Base-by-base conservation (phyloP, 2,888 invertebrate species). In the Margaritifera margaritifera region DNA sequence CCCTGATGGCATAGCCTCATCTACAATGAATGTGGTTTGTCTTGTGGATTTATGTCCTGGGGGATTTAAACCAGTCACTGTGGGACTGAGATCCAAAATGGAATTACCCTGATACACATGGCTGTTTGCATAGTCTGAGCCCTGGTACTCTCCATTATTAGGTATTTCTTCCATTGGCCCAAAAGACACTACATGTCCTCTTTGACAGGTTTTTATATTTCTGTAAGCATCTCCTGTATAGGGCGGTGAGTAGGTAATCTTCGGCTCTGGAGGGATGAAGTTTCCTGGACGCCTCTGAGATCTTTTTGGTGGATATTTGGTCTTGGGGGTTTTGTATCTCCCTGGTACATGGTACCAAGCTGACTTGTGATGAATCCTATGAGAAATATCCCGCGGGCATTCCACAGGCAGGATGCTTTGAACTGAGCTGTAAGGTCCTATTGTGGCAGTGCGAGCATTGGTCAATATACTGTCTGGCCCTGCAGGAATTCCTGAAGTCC, bases 271-370 rank as follows among this genome's bases (percentile, higher is more conserved):
- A 2, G 72, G 64, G 20, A 78, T 66, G 15, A 76, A 66, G 27
- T 74, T 75, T 68, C 76, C 75, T 52, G 64, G 62, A 31, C 80
- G 74, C 66, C 69, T 76, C 69, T 86, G 86, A 15, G 80, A 78
- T 18, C 86, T 69, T 66, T 85, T 85, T 18, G 84, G 77, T 20
- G 85, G 79, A 42, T 72, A 64, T 24, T 79, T 75, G 55, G 79
- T 72, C 1, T 81, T 71, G 4, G 62, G 54, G 0, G 87, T 88
- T 42, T 76, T 64, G 71, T 88, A 88, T 20, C 87, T 78, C 0
- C 87, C 87, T 0, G 87, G 87, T 4, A 87, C 86, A 76, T 88
- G 88, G 67, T 87, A 88, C 86, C 87, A 88, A 15, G 87, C 87
- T 22, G 87, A 82, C 31, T 77, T 77, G 72, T 88, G 87, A 62